Evolutionary conservation across 2,888 invertebrate species (phyloP).

Genomic region (Camptogramma bilineatum): DNA sequence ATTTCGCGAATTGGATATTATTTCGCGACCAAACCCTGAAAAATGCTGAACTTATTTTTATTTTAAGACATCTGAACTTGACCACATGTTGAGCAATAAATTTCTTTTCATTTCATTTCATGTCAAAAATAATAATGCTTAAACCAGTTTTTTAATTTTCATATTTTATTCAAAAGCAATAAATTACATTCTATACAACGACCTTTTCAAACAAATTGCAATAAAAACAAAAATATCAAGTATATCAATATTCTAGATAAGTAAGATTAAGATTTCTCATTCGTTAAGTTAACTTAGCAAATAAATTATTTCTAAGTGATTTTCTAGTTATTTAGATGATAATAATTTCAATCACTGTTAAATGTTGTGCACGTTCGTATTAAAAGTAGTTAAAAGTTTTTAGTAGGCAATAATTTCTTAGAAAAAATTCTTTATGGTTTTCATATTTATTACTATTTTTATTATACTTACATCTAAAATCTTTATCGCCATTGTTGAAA

Average conservation of each 20-base stretch:
- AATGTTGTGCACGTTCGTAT: conserved; percentile 84
- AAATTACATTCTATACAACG: not conserved
- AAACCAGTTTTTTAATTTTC: not conserved
- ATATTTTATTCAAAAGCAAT: not conserved
- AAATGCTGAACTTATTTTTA: too few relatives aligned
- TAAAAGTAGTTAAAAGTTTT: conserved; percentile 67
- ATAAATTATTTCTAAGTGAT: conserved; percentile 57
- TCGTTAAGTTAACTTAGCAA: conserved; percentile 56
- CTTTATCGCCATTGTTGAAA: conserved; percentile 28
- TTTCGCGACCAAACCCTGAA: too few relatives aligned
- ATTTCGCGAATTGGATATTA: too few relatives aligned
- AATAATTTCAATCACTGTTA: conserved; percentile 84
- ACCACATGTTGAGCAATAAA: too few relatives aligned
- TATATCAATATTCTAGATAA: conserved; percentile 72
- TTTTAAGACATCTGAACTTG: too few relatives aligned
- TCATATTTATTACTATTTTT: conserved; percentile 24
- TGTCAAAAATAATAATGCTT: too few relatives aligned
- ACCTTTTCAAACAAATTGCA: conserved; percentile 56
- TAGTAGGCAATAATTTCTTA: conserved; percentile 79
- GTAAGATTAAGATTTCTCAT: conserved; percentile 62
- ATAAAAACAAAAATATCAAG: conserved; percentile 79
- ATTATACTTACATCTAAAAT: conserved; percentile 29
- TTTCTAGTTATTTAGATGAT: conserved; percentile 74
- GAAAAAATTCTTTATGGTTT: conserved; percentile 41
- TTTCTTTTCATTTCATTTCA: too few relatives aligned